Percentiles rank a stretch among this genome's conserved stretches.
Evolutionary conservation across 2,888 invertebrate genomes (phyloP).

Genomic region (Coecobrya sp.): DNA sequence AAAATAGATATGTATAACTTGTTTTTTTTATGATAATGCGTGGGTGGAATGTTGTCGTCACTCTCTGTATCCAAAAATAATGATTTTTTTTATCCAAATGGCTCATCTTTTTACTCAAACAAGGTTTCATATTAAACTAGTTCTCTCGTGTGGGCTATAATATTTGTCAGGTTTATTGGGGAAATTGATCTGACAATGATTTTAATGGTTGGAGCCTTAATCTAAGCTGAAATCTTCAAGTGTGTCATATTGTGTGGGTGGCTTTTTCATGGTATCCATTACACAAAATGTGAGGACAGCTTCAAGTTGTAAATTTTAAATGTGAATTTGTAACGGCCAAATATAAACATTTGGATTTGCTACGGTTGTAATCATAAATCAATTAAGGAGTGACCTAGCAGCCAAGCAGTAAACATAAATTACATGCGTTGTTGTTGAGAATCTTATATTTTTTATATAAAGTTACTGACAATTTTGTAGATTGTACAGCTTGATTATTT

Average conservation of each 20-base stretch:
- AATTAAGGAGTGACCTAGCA: constrained; percentile 36
- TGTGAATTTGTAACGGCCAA: background rate
- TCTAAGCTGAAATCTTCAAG: background rate
- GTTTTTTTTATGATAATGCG: too few species aligned
- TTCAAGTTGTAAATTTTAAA: background rate
- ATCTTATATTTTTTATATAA: too few species aligned
- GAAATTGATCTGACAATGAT: constrained; percentile 11
- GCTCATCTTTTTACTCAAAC: too few species aligned
- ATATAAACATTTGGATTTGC: background rate
- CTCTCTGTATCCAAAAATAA: too few species aligned
- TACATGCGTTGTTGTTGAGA: background rate
- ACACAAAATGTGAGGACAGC: background rate
- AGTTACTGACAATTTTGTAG: too few species aligned
- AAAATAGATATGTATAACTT: too few species aligned
- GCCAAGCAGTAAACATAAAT: background rate
- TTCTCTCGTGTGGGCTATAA: background rate
- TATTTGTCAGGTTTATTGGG: background rate
- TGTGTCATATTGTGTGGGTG: background rate
- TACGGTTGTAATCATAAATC: constrained; percentile 38
- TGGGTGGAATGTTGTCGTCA: too few species aligned
- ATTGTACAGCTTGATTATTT: too few species aligned
- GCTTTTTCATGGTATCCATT: background rate
- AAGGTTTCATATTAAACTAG: too few species aligned
- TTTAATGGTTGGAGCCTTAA: background rate
- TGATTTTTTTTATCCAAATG: too few species aligned